phyloP scores from a whole-genome alignment of 1,140 invertebrate genomes.

The Aphis gossypii region DNA sequence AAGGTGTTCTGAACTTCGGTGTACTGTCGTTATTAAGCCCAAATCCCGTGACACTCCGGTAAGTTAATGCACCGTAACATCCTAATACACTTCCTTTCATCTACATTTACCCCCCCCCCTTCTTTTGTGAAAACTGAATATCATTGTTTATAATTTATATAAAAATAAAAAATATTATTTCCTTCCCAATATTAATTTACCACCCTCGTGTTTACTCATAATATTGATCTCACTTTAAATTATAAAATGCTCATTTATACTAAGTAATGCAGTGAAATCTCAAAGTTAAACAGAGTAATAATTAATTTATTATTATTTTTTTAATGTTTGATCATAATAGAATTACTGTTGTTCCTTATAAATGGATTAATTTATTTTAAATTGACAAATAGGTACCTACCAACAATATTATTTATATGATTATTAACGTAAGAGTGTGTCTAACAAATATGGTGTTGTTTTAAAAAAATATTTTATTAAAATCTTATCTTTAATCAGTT shows the following conservation, averaged over 20 bases:
- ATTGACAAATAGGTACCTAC: neutral
- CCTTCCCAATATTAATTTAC: neutral
- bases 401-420: neutral
- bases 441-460: neutral
- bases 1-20: slow-evolving; percentile 22
- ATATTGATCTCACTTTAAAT: neutral
- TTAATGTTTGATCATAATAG: neutral
- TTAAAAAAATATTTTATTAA: neutral
- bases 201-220: neutral
- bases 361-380: neutral
- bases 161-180: slow-evolving; percentile 28
- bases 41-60: slow-evolving; percentile 30
- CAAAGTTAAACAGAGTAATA: neutral
- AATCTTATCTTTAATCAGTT: neutral
- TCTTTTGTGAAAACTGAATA: slow-evolving; percentile 15
- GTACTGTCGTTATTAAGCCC: slow-evolving; percentile 26
- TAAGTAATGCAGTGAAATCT: neutral
- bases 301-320: neutral
- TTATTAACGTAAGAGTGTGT: neutral
- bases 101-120: neutral
- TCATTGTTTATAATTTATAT: slow-evolving; percentile 33
- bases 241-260: neutral
- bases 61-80: slow-evolving; percentile 44
- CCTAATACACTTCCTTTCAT: neutral
- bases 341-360: neutral